Evolutionary conservation across 2,888 invertebrate species (phyloP).

Genomic region (Drosophila paracracens): DNA sequence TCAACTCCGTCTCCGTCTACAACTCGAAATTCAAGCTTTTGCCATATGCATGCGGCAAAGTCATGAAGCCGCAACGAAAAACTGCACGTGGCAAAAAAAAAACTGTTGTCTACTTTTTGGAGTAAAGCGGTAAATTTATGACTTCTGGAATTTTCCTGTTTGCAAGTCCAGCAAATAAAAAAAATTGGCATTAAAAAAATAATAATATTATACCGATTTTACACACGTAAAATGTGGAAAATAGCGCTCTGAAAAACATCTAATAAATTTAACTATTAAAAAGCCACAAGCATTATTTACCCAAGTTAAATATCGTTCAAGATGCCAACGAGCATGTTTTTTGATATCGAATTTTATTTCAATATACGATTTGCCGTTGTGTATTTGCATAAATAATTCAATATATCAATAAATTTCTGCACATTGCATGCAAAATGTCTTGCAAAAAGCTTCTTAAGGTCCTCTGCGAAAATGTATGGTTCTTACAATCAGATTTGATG

Average conservation of each 20-base stretch:
- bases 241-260: constrained; percentile 27
- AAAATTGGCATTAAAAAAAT: constrained; percentile 6
- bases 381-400: constrained; percentile 54
- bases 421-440: constrained; percentile 51
- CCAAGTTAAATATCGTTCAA: constrained; percentile 47
- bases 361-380: constrained; percentile 29
- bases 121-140: constrained; percentile 73
- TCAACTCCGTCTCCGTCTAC: constrained; percentile 10
- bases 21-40: constrained; percentile 20
- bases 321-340: constrained; percentile 34
- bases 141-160: constrained; percentile 70
- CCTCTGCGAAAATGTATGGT: constrained; percentile 30
- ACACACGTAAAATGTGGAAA: constrained; percentile 46
- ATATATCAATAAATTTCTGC: constrained; percentile 37
- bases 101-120: constrained; percentile 75
- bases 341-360: constrained; percentile 58
- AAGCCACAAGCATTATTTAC: constrained; percentile 62
- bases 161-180: constrained; percentile 49
- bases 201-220: constrained; percentile 47
- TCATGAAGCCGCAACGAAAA: constrained; percentile 55
- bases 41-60: constrained; percentile 61
- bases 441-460: constrained; percentile 64
- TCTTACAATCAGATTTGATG: constrained; percentile 15
- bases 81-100: constrained; percentile 73
- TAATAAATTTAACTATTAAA: constrained; percentile 70